Evolutionary conservation across 2,888 invertebrate genomes (phyloP).

Genomic region (Cantharis rufa): DNA sequence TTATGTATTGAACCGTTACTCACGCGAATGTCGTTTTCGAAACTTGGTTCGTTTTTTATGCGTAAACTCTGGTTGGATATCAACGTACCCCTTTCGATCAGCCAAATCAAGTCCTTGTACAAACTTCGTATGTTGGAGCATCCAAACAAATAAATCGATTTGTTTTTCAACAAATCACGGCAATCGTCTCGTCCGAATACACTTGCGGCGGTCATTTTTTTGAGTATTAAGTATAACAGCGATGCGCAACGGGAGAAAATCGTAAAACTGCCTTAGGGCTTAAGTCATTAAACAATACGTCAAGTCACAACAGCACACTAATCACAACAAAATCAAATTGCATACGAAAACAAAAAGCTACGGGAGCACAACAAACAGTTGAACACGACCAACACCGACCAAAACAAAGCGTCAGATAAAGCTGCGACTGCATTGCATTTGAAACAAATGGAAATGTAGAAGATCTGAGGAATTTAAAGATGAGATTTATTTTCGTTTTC

Average conservation of each 20-base stretch:
- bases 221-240: no score
- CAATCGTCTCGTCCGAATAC: not conserved
- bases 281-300: not conserved
- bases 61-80: slow-evolving; percentile 22
- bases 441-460: no score
- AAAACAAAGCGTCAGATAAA: no score
- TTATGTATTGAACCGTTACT: slow-evolving; percentile 31
- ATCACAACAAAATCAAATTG: no score
- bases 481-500: no score
- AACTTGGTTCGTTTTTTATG: slow-evolving; percentile 33
- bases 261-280: not conserved
- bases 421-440: no score
- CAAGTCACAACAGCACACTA: no score
- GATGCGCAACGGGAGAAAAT: not conserved
- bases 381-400: no score
- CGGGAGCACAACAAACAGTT: no score
- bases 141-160: slow-evolving; percentile 35
- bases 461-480: no score
- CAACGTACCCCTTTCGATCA: slow-evolving; percentile 30
- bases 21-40: slow-evolving; percentile 29
- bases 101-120: slow-evolving; percentile 38
- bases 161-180: slow-evolving; percentile 19
- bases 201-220: not conserved
- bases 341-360: no score
- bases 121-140: slow-evolving; percentile 38